A percentile compares a stretch with the other conserved stretches of the same genome.
phyloP scores from a whole-genome alignment of 2,113 vertebrate species.

The Brienomyrus brachyistius region DNA sequence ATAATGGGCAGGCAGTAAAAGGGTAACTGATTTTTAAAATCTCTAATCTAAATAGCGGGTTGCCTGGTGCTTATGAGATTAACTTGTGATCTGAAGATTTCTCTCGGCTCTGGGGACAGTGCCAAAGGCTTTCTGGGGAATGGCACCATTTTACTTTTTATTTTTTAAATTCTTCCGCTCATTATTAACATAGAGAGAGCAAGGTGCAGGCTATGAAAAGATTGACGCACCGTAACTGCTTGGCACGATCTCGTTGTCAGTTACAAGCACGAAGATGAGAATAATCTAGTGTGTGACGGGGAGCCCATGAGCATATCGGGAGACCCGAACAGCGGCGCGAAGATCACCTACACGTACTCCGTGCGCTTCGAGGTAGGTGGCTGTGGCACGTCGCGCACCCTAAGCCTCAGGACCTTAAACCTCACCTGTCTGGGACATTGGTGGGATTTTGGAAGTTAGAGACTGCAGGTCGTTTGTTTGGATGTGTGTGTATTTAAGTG shows the following conservation, averaged over 20 bases:
- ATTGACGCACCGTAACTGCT: not conserved
- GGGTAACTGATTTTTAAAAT: not conserved
- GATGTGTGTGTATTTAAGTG: not conserved
- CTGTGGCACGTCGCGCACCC: not conserved
- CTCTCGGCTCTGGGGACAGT: not conserved
- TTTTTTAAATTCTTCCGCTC: not conserved
- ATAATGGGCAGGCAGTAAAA: not conserved
- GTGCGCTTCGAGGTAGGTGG: conserved; percentile 72
- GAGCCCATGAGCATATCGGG: conserved; percentile 81
- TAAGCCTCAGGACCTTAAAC: not conserved
- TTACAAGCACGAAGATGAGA: conserved; percentile 68
- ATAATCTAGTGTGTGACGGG: conserved; percentile 67
- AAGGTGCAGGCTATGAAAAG: not conserved
- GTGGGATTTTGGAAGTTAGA: not conserved
- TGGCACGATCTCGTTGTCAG: conserved; percentile 48
- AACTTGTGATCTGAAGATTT: not conserved
- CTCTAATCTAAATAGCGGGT: not conserved
- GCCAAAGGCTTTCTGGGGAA: not conserved
- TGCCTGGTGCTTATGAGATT: not conserved
- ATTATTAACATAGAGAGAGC: not conserved
- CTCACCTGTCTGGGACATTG: not conserved
- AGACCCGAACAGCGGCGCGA: conserved; percentile 61
- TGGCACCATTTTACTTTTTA: not conserved
- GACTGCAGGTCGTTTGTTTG: not conserved
- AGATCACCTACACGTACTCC: conserved; percentile 81